Conservation (phyloP, 2,888 invertebrate species). For the Alviniconcha strummeri region DNA sequence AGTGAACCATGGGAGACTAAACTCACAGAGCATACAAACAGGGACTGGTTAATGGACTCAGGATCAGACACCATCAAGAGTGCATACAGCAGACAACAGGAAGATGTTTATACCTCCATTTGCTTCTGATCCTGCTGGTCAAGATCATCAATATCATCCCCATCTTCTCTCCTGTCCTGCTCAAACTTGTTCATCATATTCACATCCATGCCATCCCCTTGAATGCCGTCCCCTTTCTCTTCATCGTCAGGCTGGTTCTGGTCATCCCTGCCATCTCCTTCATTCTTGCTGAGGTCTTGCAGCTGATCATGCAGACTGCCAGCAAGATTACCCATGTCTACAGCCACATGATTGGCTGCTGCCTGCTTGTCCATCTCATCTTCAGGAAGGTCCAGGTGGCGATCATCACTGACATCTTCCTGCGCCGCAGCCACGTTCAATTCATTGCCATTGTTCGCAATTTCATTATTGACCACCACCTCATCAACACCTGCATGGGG, state of each 20-base stretch:
- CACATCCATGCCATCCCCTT: neutral
- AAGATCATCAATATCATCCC: too few relatives aligned
- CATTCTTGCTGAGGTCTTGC: constrained; percentile 15
- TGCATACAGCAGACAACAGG: too few relatives aligned
- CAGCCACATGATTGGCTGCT: constrained; percentile 19
- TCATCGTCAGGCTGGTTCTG: neutral
- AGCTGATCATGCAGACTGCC: constrained; percentile 6
- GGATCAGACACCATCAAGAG: too few relatives aligned
- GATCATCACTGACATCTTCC: neutral
- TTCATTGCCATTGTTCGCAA: neutral
- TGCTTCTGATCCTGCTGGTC: too few relatives aligned
- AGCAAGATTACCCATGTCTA: neutral
- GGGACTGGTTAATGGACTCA: too few relatives aligned
- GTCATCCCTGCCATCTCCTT: neutral
- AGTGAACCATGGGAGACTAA: too few relatives aligned
- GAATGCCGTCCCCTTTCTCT: neutral
- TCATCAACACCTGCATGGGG: neutral
- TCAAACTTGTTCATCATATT: neutral
- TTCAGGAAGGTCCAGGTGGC: constrained; percentile 4
- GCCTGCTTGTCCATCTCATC: constrained; percentile 33
- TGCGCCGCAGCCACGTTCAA: neutral
- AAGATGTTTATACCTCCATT: too few relatives aligned
- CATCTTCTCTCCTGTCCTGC: neutral
- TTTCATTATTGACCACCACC: too few relatives aligned
- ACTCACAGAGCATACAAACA: too few relatives aligned